phyloP scores from a whole-genome alignment of 1,140 invertebrate genomes.

The Drosophila pachea region DNA sequence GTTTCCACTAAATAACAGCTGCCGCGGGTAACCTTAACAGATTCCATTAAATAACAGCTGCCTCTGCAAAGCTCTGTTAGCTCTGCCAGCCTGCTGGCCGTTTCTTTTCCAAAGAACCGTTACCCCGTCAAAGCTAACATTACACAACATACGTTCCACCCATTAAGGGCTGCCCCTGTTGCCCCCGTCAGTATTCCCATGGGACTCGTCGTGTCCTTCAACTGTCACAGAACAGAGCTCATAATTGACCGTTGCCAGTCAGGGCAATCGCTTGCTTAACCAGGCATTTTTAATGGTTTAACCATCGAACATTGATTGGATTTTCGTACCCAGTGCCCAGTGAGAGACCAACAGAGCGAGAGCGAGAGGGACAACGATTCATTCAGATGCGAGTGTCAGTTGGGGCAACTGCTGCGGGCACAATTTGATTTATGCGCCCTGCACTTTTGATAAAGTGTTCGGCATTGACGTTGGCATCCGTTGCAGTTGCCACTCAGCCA shows the following conservation, averaged over 20 bases:
- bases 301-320: constrained; percentile 33
- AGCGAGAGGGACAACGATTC: neutral
- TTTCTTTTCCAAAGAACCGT: too few relatives aligned
- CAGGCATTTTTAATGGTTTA: constrained; percentile 27
- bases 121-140: too few relatives aligned
- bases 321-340: constrained; percentile 10
- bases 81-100: too few relatives aligned
- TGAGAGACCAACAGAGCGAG: constrained; percentile 21
- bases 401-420: constrained; percentile 26
- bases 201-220: neutral
- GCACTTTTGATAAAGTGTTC: constrained; percentile 72
- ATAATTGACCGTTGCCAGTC: neutral
- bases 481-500: constrained; percentile 27
- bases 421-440: constrained; percentile 65
- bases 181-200: too few relatives aligned
- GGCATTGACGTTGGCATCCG: constrained; percentile 50
- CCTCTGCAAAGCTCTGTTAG: too few relatives aligned
- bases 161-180: too few relatives aligned
- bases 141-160: too few relatives aligned
- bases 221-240: neutral
- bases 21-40: too few relatives aligned
- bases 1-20: too few relatives aligned
- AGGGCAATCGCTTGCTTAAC: constrained; percentile 15
- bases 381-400: constrained; percentile 55
- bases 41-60: too few relatives aligned